Conservation (phyloP, 2,797 vertebrate genomes). For the Xenopus petersii region DNA sequence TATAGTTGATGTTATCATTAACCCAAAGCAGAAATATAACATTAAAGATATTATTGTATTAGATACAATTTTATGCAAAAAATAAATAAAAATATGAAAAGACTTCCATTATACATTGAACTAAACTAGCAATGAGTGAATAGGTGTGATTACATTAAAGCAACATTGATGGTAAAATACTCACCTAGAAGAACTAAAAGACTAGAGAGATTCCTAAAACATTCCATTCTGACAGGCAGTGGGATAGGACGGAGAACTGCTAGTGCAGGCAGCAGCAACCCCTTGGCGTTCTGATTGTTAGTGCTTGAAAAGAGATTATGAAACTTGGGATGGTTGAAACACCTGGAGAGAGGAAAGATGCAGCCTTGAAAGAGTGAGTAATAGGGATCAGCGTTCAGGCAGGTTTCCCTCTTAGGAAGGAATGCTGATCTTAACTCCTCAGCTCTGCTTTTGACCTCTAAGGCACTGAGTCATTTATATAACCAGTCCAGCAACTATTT, state of each 20-base stretch:
- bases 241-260: neutral
- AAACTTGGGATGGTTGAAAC: conserved; percentile 2
- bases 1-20: too few species aligned
- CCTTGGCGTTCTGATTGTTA: neutral
- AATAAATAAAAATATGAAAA: too few species aligned
- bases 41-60: too few species aligned
- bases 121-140: too few species aligned
- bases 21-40: too few species aligned
- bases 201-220: conserved; percentile 26
- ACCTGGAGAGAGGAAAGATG: conserved; percentile 3
- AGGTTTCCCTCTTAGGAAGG: conserved; percentile 37
- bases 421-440: conserved; percentile 30
- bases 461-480: conserved; percentile 42
- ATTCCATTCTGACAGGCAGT: conserved; percentile 28
- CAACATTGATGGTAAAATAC: conserved; percentile 3
- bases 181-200: conserved; percentile 23
- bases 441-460: conserved; percentile 37
- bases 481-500: conserved; percentile 42
- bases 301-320: neutral
- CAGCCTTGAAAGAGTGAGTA: conserved; percentile 18
- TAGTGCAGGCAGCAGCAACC: neutral
- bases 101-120: too few species aligned
- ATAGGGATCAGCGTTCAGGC: conserved; percentile 25
- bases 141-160: too few species aligned
- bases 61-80: too few species aligned